Evolutionary conservation across 2,888 invertebrate genomes (phyloP).

Genomic region (Eristalinus sepulchralis): DNA sequence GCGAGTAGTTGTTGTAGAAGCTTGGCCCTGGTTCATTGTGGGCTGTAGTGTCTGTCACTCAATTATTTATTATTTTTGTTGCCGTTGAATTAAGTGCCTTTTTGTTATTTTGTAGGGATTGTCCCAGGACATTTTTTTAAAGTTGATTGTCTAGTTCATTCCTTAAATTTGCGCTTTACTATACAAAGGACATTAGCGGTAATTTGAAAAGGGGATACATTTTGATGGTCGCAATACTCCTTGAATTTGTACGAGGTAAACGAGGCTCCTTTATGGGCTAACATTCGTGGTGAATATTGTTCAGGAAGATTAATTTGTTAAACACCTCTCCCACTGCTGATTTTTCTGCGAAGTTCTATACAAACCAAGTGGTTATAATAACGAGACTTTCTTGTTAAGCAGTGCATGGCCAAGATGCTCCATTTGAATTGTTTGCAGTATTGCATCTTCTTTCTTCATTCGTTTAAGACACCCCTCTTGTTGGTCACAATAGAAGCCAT

Average conservation of each 20-base stretch:
- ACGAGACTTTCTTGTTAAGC: conserved; percentile 73
- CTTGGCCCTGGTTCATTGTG: too few species aligned
- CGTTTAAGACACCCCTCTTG: conserved; percentile 75
- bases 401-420: conserved; percentile 76
- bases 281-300: conserved; percentile 74
- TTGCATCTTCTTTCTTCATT: conserved; percentile 74
- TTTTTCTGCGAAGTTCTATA: conserved; percentile 76
- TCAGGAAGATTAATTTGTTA: conserved; percentile 73
- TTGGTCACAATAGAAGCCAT: conserved; percentile 73
- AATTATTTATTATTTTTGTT: too few species aligned
- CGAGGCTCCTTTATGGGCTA: conserved; percentile 76
- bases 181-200: conserved; percentile 75
- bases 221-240: conserved; percentile 75
- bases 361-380: conserved; percentile 76
- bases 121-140: conserved; percentile 29
- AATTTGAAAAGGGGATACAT: conserved; percentile 75
- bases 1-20: too few species aligned
- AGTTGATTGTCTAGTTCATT: conserved; percentile 74
- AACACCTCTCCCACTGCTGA: conserved; percentile 74
- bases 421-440: conserved; percentile 74
- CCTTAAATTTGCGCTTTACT: conserved; percentile 78
- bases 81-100: not conserved
- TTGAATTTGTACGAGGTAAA: conserved; percentile 76
- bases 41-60: too few species aligned
- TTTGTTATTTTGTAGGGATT: not conserved